phyloP scores from a whole-genome alignment of 2,113 vertebrate genomes.

The Puntigrus tetrazona region DNA sequence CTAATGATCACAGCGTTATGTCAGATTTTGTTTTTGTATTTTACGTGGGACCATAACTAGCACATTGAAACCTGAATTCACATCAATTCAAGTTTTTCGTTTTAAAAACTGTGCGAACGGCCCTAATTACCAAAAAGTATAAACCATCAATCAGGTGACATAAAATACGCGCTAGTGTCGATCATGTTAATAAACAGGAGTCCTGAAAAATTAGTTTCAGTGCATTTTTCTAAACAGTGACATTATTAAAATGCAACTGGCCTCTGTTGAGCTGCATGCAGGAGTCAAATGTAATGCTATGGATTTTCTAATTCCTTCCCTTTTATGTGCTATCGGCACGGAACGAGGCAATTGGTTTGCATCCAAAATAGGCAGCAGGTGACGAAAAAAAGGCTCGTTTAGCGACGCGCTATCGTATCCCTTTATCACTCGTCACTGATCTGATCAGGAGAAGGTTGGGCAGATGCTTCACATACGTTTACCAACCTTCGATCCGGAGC shows the following conservation, averaged over 20 bases:
- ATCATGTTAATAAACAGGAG: background rate
- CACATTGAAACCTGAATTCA: too few species aligned
- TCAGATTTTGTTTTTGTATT: too few species aligned
- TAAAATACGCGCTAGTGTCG: background rate
- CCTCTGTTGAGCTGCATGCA: background rate
- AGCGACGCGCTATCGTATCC: too few species aligned
- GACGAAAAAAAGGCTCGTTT: background rate
- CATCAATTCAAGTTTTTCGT: too few species aligned
- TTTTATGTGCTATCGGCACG: background rate
- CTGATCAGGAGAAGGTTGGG: background rate
- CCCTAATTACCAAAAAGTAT: background rate
- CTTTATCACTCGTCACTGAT: background rate
- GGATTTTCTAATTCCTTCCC: background rate
- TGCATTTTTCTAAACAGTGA: background rate
- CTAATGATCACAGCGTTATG: too few species aligned
- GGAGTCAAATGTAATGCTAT: background rate
- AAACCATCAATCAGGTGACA: background rate
- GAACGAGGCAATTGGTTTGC: background rate
- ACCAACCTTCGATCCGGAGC: background rate
- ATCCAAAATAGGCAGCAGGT: background rate
- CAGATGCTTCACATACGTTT: conserved; percentile 6
- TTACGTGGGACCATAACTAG: too few species aligned
- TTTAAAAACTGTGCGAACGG: too few species aligned
- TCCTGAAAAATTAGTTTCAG: too few species aligned
- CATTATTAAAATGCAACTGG: background rate